These are phyloP conservation scores for Anoplopoma fimbria DNA, from an alignment of 2,113 vertebrate species.

Conservation along the genomic window DNA sequence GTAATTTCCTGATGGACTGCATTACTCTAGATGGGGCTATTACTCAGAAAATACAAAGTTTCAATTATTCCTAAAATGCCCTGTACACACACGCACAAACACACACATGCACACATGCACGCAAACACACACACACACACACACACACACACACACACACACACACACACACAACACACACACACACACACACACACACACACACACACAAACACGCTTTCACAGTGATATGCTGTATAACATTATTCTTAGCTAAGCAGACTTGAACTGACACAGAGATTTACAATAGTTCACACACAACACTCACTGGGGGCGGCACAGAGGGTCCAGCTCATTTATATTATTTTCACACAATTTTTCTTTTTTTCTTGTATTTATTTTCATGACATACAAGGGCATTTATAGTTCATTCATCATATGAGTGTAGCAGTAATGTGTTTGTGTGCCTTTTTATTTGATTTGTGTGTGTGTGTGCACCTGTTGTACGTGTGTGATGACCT, in stretches of 20 bases:
- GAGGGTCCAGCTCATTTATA: slow-evolving; percentile 37
- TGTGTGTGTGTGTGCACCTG: neutral
- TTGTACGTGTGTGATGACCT: neutral
- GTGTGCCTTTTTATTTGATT: neutral
- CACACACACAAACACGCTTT: slow-evolving; percentile 16
- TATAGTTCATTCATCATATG: slow-evolving; percentile 37
- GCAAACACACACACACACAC: slow-evolving; percentile 16
- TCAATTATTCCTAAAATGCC: slow-evolving; percentile 55
- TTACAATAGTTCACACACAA: slow-evolving; percentile 26
- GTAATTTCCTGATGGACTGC: slow-evolving; percentile 60
- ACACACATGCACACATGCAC: too few species aligned
- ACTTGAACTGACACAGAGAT: slow-evolving; percentile 8
- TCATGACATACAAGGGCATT: slow-evolving; percentile 41
- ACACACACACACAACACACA: slow-evolving; percentile 18
- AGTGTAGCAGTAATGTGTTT: neutral
- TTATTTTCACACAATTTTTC: slow-evolving; percentile 46
- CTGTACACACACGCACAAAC: neutral
- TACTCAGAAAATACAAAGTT: slow-evolving; percentile 60
- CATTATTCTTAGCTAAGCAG: slow-evolving; percentile 28
- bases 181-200: slow-evolving; percentile 15
- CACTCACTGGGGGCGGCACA: neutral
- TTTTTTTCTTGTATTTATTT: slow-evolving; percentile 50
- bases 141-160: slow-evolving; percentile 17
- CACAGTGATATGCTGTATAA: slow-evolving; percentile 2
- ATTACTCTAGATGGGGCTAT: slow-evolving; percentile 56